Conservation (phyloP, 2,113 vertebrate genomes). For the Callospermophilus lateralis region DNA sequence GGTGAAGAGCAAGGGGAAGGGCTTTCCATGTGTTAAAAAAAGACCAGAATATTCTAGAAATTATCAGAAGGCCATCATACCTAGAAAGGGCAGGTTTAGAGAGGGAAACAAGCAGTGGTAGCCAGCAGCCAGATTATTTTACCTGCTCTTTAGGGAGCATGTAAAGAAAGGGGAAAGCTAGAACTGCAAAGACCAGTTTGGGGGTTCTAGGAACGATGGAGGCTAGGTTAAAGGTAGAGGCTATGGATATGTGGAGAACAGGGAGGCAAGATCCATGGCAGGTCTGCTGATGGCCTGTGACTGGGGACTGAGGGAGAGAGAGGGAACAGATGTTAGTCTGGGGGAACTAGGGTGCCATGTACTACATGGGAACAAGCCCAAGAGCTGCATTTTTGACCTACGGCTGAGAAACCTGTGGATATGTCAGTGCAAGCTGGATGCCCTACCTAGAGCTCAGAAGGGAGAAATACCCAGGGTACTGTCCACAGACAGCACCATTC, state of each 20-base stretch:
- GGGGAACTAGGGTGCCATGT: background rate
- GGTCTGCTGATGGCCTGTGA: background rate
- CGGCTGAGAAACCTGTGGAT: background rate
- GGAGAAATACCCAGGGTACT: background rate
- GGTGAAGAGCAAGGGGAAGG: background rate
- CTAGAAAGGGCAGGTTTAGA: background rate
- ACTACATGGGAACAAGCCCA: background rate
- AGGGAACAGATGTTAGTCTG: background rate
- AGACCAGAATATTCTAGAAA: background rate
- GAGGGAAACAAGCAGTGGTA: background rate
- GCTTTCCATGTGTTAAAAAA: background rate
- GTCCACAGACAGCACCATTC: accelerated
- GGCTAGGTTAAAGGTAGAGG: background rate
- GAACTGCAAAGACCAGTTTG: background rate
- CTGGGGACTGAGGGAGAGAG: background rate
- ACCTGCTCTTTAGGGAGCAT: background rate
- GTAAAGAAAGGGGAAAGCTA: background rate
- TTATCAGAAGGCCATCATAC: background rate
- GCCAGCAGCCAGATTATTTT: background rate
- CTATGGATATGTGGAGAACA: background rate
- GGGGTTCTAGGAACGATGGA: background rate
- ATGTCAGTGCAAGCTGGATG: background rate
- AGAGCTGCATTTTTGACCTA: background rate
- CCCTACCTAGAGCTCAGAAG: background rate
- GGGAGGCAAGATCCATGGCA: accelerated